Evolutionary conservation across 1,140 invertebrate genomes (phyloP), one percentile per base, ranked within the genome.

Genomic region (Lanistes nyassanus): DNA sequence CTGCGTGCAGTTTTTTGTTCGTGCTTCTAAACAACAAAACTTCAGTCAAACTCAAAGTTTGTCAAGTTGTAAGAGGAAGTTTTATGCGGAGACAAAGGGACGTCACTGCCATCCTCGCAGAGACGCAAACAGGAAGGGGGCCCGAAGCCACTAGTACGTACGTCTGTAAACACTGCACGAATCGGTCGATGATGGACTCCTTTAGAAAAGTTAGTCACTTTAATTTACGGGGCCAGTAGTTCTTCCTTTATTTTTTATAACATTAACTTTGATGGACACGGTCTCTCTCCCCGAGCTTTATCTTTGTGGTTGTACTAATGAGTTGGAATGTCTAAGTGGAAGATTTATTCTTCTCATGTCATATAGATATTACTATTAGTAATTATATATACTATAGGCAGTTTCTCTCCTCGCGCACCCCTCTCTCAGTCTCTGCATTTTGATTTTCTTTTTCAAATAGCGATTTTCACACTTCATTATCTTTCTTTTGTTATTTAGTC

Each of bases 91-190:
- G 26, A 58, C 19, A 2, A 72, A 55, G 69, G 70, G 70, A 72
- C 70, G 56, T 72, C 55, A 72, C 55, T 60, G 5, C n/a, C 34
- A 13, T 26, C 5, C 37, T 13, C 55, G 3, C 37, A 26, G 5
- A 26, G 34, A 36, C 29, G 29, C 13, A 29, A 72, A 72, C 70
- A 72, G 70, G 70, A 72, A 72, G 70, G 58, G 31, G 23, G 11
- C 56, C 13, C 1, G 29, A 60, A 60, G 9, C 29, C 23, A 5
- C 34, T 42, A 4, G n/a, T 19, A 1, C 13, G 65, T 23, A 37
- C 21, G 1, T 64, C 29, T 23, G 65, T 34, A 29, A 31, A 34
- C 21, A 9, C 11, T 62, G 9, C 26, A 62, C 37, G 6, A 11
- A 11, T 42, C 19, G 13, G 7, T 16, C 29, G 23, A 31, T 60